Percentiles rank a stretch among this genome's conserved stretches.
Evolutionary conservation across 2,888 invertebrate genomes (phyloP).

Genomic region (Melanostoma scalare): DNA sequence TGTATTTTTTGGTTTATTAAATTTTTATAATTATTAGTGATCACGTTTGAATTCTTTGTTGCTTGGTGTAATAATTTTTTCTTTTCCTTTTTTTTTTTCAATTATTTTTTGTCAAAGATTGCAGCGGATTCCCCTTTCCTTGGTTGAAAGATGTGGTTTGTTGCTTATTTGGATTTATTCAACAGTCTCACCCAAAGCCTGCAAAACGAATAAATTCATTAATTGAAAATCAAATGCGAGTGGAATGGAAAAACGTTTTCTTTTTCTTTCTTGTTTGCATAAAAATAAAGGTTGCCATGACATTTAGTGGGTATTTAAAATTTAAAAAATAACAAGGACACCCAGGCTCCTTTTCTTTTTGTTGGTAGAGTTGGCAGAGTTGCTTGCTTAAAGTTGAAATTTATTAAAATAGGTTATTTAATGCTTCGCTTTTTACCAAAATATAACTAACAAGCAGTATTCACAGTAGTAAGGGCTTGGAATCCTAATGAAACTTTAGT

Average conservation of each 20-base stretch:
- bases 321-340: too few species aligned
- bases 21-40: conserved; percentile 51
- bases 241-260: not conserved
- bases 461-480: too few species aligned
- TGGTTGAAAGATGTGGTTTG: conserved; percentile 69
- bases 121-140: conserved; percentile 62
- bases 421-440: too few species aligned
- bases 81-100: conserved; percentile 45
- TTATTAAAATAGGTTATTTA: too few species aligned
- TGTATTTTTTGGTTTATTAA: conserved; percentile 63
- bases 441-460: too few species aligned
- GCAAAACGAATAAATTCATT: conserved; percentile 69
- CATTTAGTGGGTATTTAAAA: not conserved
- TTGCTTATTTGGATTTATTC: conserved; percentile 74
- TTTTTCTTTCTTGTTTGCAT: conserved; percentile 14
- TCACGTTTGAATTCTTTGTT: conserved; percentile 71
- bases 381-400: too few species aligned
- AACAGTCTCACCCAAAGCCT: conserved; percentile 79
- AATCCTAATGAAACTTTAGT: too few species aligned
- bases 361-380: too few species aligned
- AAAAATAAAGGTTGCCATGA: conserved; percentile 52
- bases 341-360: too few species aligned
- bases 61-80: conserved; percentile 59
- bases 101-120: conserved; percentile 63
- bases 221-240: not conserved